Percentiles rank a stretch among this genome's conserved stretches.
Evolutionary conservation across 37 sponge, comb jelly and placozoan genomes (phyloP).

Genomic region (Axinella damicornis): DNA sequence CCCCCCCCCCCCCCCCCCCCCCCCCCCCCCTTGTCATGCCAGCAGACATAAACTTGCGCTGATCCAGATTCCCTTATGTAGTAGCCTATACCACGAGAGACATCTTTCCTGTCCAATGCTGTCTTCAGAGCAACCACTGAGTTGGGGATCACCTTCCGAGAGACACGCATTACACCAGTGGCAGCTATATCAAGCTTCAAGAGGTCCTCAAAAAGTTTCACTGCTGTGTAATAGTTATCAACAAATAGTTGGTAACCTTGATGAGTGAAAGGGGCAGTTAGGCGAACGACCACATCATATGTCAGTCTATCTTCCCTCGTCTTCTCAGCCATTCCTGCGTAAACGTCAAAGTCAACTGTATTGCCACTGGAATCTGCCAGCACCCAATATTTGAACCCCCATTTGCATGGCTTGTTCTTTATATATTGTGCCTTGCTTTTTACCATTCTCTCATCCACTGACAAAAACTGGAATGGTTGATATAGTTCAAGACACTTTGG

Average conservation of each 20-base stretch:
- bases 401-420: constrained; percentile 43
- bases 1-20: no score
- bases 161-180: constrained; percentile 22
- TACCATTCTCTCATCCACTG: no score
- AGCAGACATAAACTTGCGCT: no score
- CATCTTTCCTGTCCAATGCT: background rate
- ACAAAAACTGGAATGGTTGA: no score
- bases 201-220: background rate
- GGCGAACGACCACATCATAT: constrained; percentile 7
- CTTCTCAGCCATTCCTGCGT: constrained; percentile 18
- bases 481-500: no score
- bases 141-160: constrained; percentile 17
- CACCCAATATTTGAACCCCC: constrained; percentile 49
- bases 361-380: constrained; percentile 14
- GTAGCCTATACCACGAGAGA: constrained; percentile 3
- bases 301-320: background rate
- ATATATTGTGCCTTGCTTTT: constrained; percentile 13
- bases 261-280: background rate
- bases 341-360: constrained; percentile 22
- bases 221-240: constrained; percentile 54
- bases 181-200: background rate
- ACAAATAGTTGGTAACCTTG: constrained; percentile 49
- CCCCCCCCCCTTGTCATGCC: no score
- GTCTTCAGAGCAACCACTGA: background rate
- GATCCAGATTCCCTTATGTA: background rate